Evolutionary conservation across 92 coral and sea anemone genomes (phyloP), one percentile per base, ranked within the genome.

Genomic region (Ricordea florida): DNA sequence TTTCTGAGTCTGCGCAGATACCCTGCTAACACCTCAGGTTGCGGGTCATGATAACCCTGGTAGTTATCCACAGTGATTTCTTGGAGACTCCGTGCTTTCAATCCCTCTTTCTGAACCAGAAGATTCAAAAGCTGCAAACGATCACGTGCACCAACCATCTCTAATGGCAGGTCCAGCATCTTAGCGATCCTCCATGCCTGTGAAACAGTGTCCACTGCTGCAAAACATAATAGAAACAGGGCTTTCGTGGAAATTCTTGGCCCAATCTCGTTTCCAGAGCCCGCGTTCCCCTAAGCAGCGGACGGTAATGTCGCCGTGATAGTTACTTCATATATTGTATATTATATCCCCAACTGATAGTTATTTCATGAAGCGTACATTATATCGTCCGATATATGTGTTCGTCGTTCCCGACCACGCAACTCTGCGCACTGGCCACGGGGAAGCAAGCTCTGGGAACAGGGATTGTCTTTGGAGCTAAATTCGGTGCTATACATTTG

Each of bases 1-100:
- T n/a, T n/a, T n/a, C n/a, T n/a, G n/a, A 69, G 63, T 17, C 38
- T 16, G 0, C 16, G 35, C 23, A 69, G 76, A 16, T 50, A 26
- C 26, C 37, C 13, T 36, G 50, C 48, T 11, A 69, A 51, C 14
- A 69, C 21, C 36, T 49, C 62, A 35, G 0, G 28, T n/a, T 35
- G 49, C 5, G 76, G 76, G 36, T 69, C 76, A 50, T 50, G 50
- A 27, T 50, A 69, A 21, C 18, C 10, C 61, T 50, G 31, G 6
- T 35, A 34, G 9, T 37, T 36, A 35, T 31, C 32, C 63, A 34
- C 74, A 15, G 47, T 49, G 26, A 36, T 37, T 35, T 69, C 76
- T 23, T 29, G 35, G 37, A 62, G 47, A 16, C 41, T 13, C 28
- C 49, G 76, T 25, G 38, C 51, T 15, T 1, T 33, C 44, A 32